Conservation (phyloP, 1,140 invertebrate species). For the Centruroides sculpturatus region DNA sequence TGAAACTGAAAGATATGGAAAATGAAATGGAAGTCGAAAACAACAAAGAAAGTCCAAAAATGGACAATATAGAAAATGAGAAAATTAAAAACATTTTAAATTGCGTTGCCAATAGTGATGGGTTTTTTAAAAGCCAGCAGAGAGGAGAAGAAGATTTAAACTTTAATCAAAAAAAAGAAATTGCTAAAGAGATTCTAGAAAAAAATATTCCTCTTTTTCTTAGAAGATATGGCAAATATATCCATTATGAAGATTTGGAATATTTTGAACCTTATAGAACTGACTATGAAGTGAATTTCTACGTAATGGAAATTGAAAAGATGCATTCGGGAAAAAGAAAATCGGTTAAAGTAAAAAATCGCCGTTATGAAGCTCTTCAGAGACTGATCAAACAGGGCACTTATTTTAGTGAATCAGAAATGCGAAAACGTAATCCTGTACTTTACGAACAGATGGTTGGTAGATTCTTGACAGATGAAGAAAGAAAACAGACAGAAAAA, state of each 20-base stretch:
- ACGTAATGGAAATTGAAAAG: slow-evolving; percentile 38
- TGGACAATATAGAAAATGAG: neutral
- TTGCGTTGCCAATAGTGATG: slow-evolving; percentile 23
- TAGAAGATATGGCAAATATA: slow-evolving; percentile 53
- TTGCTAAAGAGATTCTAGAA: slow-evolving; percentile 47
- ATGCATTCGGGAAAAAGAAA: slow-evolving; percentile 17
- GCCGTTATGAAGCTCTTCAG: slow-evolving; percentile 65
- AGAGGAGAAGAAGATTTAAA: slow-evolving; percentile 53
- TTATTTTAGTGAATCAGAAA: slow-evolving; percentile 82
- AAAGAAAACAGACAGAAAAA: slow-evolving; percentile 36
- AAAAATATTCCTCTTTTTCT: slow-evolving; percentile 53
- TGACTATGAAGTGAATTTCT: slow-evolving; percentile 43
- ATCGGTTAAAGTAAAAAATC: slow-evolving; percentile 49
- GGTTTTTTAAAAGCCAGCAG: slow-evolving; percentile 59
- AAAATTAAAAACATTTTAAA: slow-evolving; percentile 22
- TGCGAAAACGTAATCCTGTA: slow-evolving; percentile 78
- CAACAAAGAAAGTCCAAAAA: neutral
- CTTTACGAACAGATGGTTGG: slow-evolving; percentile 78
- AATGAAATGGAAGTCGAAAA: neutral
- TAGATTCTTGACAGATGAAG: slow-evolving; percentile 59
- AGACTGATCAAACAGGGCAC: slow-evolving; percentile 48
- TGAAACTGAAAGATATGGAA: too few species aligned
- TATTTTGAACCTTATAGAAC: slow-evolving; percentile 41
- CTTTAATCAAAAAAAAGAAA: slow-evolving; percentile 47
- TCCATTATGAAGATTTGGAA: slow-evolving; percentile 46